Evolutionary conservation across 2,888 invertebrate species (phyloP), one percentile per base, ranked within the genome.

Genomic region (Drosophila birchii): DNA sequence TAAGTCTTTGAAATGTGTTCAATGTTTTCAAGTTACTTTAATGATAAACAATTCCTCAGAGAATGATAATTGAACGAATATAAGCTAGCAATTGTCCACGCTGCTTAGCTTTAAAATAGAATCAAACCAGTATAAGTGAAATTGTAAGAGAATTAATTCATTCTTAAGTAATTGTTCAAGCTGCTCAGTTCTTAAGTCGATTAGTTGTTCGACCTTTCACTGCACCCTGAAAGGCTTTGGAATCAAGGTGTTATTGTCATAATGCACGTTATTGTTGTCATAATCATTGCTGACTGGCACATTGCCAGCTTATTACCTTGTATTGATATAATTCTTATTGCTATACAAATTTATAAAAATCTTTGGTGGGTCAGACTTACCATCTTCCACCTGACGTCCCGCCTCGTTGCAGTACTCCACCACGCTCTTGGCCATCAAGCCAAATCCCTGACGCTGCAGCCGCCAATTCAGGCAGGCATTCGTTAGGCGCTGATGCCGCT

Each of bases 401-500:
- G 77, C 80, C 3, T 80, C 79, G 54, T 90, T 82, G 61, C 91
- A 91, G 75, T 91, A 91, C 64, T 91, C 90, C 56, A 91, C 79
- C 8, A 89, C 81, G 58, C 90, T 91, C 43, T 85, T 85, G 41
- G 91, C 90, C 29, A 54, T 77, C 44, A 91, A 61, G 5, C 75
- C 82, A 47, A 78, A 80, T 36, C 76, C 79, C 11, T 72, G 80
- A 20, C 72, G 68, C 41, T 68, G 62, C 57, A 91, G 75, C 44
- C 88, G 86, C 78, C 86, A 76, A 72, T 91, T 91, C n/a, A 91
- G 73, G 56, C 91, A 91, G 75, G 81, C 78, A 73, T 91, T 91
- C 32, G 82, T 72, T 5, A 91, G 69, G 5, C 57, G 77, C 73
- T 91, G 89, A n/a, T 81, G 87, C 5, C 75, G 86, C 32, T 78